Evolutionary conservation across 2,113 vertebrate species (phyloP).

Genomic region (Eulemur rufifrons): DNA sequence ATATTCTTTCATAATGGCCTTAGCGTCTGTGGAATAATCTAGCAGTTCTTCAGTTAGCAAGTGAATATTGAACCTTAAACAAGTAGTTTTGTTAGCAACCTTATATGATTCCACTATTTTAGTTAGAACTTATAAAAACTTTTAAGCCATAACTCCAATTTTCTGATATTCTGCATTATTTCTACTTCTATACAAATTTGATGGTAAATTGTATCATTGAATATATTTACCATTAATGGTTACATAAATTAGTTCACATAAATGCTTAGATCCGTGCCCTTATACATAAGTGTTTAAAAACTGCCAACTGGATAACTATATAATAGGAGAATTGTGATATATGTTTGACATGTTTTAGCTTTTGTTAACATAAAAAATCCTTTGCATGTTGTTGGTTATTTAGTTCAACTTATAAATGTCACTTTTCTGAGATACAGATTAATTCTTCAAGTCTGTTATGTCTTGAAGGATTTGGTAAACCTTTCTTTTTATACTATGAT

Average conservation of each 20-base stretch:
- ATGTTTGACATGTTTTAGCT: background rate
- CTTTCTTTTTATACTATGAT: background rate
- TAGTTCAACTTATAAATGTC: background rate
- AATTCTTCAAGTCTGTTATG: background rate
- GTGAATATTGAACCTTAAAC: conserved; percentile 2
- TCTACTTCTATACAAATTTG: conserved; percentile 26
- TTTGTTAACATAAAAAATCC: background rate
- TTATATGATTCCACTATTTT: background rate
- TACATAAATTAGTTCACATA: background rate
- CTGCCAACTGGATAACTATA: background rate
- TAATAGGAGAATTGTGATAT: background rate
- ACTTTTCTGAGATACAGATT: background rate
- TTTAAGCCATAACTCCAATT: background rate
- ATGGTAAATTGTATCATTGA: background rate
- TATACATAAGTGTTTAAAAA: background rate
- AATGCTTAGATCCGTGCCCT: background rate
- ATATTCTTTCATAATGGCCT: background rate
- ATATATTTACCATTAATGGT: conserved; percentile 13
- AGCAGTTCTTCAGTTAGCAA: conserved; percentile 18
- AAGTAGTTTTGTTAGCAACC: conserved; percentile 14
- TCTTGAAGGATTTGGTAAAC: conserved; percentile 1
- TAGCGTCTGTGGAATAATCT: background rate
- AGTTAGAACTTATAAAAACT: background rate
- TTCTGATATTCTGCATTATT: background rate
- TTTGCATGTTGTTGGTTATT: conserved; percentile 12